Evolutionary conservation across 2,113 vertebrate genomes (phyloP).

Genomic region (Cygnus buccinator): DNA sequence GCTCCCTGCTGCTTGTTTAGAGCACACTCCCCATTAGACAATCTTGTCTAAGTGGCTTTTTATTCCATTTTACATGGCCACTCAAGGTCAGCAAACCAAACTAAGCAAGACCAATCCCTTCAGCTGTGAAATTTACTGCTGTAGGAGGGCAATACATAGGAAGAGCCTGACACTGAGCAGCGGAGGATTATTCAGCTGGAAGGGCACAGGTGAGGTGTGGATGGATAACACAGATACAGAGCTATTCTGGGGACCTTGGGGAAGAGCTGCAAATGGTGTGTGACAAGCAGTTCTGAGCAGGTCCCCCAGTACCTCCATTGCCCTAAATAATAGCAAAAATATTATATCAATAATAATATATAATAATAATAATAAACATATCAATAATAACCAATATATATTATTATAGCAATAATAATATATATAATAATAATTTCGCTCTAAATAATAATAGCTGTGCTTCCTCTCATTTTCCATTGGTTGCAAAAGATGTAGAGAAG

Average conservation of each 20-base stretch:
- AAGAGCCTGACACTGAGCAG: background rate
- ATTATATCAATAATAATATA: no score
- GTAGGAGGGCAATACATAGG: background rate
- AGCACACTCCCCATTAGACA: background rate
- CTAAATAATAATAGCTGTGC: background rate
- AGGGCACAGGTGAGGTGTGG: conserved; percentile 43
- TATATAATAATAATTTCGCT: background rate
- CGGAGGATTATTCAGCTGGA: conserved; percentile 3
- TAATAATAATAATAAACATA: no score
- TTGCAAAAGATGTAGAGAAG: background rate
- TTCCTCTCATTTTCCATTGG: background rate
- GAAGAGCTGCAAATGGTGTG: background rate
- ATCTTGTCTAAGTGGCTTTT: conserved; percentile 50
- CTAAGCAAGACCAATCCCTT: conserved; percentile 26
- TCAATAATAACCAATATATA: no score
- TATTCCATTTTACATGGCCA: conserved; percentile 47
- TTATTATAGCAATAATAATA: no score
- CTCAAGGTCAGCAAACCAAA: conserved; percentile 44
- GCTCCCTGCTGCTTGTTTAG: background rate
- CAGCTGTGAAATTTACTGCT: conserved; percentile 51
- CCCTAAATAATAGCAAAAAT: background rate
- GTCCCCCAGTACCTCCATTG: background rate
- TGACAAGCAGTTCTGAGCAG: background rate
- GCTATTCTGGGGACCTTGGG: background rate
- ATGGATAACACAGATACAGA: background rate